Evolutionary conservation across 2,113 vertebrate species (phyloP).

Genomic region (Pelobates fuscus): DNA sequence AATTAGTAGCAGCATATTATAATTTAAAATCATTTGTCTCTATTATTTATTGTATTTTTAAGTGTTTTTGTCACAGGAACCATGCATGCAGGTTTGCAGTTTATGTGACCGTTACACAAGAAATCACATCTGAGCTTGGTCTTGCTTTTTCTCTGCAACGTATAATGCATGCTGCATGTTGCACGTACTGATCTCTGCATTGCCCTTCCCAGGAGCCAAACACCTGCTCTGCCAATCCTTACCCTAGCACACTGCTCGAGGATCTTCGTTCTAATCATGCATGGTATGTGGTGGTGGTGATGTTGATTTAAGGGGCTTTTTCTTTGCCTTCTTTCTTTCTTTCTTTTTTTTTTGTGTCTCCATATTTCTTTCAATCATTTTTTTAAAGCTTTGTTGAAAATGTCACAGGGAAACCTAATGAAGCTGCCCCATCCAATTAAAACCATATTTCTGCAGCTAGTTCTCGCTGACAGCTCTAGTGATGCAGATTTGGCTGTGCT

Average conservation of each 20-base stretch:
- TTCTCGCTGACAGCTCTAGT: constrained; percentile 57
- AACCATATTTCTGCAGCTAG: constrained; percentile 23
- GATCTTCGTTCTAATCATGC: constrained; percentile 62
- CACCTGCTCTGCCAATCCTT: constrained; percentile 65
- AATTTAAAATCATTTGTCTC: too few relatives aligned
- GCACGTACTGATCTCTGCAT: constrained; percentile 68
- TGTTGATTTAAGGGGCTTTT: constrained; percentile 12
- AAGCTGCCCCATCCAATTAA: constrained; percentile 4
- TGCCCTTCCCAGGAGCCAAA: constrained; percentile 65
- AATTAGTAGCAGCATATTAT: too few relatives aligned
- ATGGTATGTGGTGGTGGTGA: constrained; percentile 70
- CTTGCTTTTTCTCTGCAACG: background rate
- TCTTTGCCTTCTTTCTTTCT: background rate
- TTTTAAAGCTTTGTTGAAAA: background rate
- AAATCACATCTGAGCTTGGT: background rate
- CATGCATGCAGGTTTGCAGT: too few relatives aligned
- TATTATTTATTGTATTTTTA: too few relatives aligned
- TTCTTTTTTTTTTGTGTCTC: constrained; percentile 45
- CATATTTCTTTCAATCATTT: constrained; percentile 49
- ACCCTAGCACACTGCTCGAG: constrained; percentile 64
- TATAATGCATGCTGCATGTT: constrained; percentile 56
- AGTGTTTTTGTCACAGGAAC: too few relatives aligned
- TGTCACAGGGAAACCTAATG: background rate
- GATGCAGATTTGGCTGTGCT: constrained; percentile 37
- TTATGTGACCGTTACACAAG: background rate